Evolutionary conservation across 2,797 vertebrate genomes (phyloP).

Genomic region (Salmo trutta): DNA sequence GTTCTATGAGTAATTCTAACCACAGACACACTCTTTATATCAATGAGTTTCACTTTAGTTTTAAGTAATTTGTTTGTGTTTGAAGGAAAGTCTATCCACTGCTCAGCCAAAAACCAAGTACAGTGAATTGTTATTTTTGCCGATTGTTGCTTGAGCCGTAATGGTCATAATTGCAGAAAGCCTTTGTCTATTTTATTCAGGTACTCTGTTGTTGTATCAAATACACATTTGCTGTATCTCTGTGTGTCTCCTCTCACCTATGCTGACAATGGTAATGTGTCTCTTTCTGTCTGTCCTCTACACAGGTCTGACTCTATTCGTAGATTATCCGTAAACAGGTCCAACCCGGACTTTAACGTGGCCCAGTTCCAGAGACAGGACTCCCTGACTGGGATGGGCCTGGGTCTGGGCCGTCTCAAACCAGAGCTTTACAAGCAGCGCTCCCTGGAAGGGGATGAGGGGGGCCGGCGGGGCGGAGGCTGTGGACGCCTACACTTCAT

Average conservation of each 20-base stretch:
- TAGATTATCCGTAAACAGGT: conserved; percentile 84
- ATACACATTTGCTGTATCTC: too few relatives aligned
- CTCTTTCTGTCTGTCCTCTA: too few relatives aligned
- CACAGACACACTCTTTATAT: background rate
- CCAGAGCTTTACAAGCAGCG: conserved; percentile 97
- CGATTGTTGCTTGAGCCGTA: too few relatives aligned
- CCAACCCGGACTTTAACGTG: conserved; percentile 94
- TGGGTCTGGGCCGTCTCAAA: conserved; percentile 85
- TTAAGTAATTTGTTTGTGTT: background rate
- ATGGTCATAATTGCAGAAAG: too few relatives aligned
- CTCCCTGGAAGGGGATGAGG: conserved; percentile 88
- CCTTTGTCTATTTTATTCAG: too few relatives aligned
- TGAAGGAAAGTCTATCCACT: background rate
- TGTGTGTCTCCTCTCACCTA: too few relatives aligned
- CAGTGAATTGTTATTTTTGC: too few relatives aligned
- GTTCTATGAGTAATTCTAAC: too few relatives aligned
- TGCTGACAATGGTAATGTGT: too few relatives aligned
- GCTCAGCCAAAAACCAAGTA: background rate
- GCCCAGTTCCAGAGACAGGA: conserved; percentile 96
- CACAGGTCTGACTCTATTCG: conserved; percentile 80
- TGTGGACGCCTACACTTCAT: conserved; percentile 94
- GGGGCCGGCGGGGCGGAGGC: conserved; percentile 74
- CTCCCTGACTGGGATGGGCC: conserved; percentile 74
- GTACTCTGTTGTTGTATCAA: too few relatives aligned
- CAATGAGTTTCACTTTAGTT: background rate